Evolutionary conservation across 2,888 invertebrate genomes (phyloP).

Genomic region (Hemistola chrysoprasaria): DNA sequence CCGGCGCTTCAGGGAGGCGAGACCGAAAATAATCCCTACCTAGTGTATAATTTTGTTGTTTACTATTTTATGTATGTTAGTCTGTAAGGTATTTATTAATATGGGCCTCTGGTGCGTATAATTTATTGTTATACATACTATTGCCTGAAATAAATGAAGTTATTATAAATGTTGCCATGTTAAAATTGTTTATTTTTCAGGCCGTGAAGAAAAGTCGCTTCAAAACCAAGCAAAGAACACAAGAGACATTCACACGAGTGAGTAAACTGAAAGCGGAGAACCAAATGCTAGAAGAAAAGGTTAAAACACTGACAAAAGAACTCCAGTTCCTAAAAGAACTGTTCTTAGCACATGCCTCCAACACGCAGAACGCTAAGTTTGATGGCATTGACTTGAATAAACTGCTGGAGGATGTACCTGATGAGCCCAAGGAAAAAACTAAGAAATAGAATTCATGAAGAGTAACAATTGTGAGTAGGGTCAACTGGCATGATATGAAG

Average conservation of each 20-base stretch:
- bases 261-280: constrained; percentile 90
- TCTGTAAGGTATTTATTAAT: too few species aligned
- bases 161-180: too few species aligned
- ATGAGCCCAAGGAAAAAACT: constrained; percentile 50
- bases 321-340: constrained; percentile 90
- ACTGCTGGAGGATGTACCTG: constrained; percentile 77
- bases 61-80: too few species aligned
- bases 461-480: too few species aligned
- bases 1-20: too few species aligned
- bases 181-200: constrained; percentile 56
- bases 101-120: too few species aligned
- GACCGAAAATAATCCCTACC: too few species aligned
- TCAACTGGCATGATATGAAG: too few species aligned
- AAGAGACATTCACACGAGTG: constrained; percentile 89
- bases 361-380: constrained; percentile 76
- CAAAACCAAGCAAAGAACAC: constrained; percentile 89
- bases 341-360: constrained; percentile 90
- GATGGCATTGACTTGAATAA: constrained; percentile 82
- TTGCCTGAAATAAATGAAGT: too few species aligned
- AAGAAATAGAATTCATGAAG: constrained; percentile 2
- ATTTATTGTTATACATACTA: too few species aligned
- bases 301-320: constrained; percentile 90
- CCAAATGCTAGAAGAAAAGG: constrained; percentile 90
- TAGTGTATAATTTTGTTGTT: too few species aligned
- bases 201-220: constrained; percentile 92